Evolutionary conservation across 2,888 invertebrate species (phyloP).

Genomic region (Tipula unca): DNA sequence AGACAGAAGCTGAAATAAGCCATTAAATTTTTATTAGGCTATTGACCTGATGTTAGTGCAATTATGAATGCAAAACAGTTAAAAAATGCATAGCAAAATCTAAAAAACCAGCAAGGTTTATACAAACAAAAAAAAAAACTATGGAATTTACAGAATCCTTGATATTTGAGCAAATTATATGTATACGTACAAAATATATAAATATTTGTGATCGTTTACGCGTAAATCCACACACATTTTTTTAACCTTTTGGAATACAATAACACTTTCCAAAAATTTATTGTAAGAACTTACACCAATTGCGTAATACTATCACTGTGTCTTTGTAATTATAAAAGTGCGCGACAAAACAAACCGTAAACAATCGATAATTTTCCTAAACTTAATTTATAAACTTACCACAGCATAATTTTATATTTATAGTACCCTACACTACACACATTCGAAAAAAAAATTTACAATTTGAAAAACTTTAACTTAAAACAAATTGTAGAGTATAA

Average conservation of each 20-base stretch:
- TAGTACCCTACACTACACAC: neutral
- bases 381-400: neutral
- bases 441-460: neutral
- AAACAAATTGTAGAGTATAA: neutral
- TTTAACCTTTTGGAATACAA: neutral
- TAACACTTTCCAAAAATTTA: neutral
- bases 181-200: neutral
- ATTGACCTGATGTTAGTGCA: too few relatives aligned
- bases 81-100: too few relatives aligned
- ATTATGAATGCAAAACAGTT: too few relatives aligned
- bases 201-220: neutral
- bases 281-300: neutral
- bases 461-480: too few relatives aligned
- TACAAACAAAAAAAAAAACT: neutral
- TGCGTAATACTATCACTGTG: neutral
- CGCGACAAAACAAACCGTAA: neutral
- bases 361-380: neutral
- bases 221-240: neutral
- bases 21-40: too few relatives aligned
- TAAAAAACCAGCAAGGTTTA: neutral
- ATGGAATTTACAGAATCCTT: neutral
- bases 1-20: too few relatives aligned
- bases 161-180: neutral
- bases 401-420: neutral
- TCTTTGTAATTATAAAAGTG: neutral